A percentile compares a stretch with the other conserved stretches of the same genome.
phyloP scores from a whole-genome alignment of 2,113 vertebrate genomes.

The Myxocyprinus asiaticus region DNA sequence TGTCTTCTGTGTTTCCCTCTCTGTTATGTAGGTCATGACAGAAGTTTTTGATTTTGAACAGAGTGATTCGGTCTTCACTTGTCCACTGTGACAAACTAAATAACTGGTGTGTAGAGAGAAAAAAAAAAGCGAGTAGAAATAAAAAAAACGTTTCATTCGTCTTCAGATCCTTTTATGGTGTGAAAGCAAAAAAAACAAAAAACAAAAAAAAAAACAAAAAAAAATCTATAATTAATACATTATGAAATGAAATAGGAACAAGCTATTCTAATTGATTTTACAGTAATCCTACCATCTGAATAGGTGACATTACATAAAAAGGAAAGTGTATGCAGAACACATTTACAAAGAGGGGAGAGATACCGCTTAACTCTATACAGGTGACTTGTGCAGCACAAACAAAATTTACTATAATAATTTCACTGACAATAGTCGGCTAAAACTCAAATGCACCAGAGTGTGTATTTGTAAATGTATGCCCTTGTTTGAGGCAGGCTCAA shows the following conservation, averaged over 20 bases:
- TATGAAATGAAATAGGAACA: background rate
- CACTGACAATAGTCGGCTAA: background rate
- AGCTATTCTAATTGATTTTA: slow-evolving; percentile 5
- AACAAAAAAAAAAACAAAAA: background rate
- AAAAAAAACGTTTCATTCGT: background rate
- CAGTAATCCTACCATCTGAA: background rate
- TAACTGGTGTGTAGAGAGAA: background rate
- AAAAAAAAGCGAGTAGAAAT: background rate
- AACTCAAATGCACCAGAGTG: background rate
- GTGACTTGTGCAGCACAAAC: background rate
- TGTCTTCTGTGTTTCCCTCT: too few relatives aligned
- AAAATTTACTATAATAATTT: background rate
- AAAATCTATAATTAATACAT: background rate
- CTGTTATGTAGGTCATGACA: too few relatives aligned
- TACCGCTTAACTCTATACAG: background rate
- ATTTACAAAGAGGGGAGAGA: slow-evolving; percentile 1
- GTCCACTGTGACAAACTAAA: too few relatives aligned
- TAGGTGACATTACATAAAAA: background rate
- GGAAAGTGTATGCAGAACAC: background rate
- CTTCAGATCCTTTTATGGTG: too few relatives aligned
- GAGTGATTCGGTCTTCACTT: too few relatives aligned
- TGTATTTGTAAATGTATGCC: background rate
- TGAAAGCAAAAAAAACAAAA: too few relatives aligned
- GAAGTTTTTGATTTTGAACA: too few relatives aligned
- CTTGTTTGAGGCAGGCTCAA: slow-evolving; percentile 1